These are phyloP conservation scores for Xestoiulus laeticollis DNA, from an alignment of 2,888 invertebrate species.

Conservation along the genomic window DNA sequence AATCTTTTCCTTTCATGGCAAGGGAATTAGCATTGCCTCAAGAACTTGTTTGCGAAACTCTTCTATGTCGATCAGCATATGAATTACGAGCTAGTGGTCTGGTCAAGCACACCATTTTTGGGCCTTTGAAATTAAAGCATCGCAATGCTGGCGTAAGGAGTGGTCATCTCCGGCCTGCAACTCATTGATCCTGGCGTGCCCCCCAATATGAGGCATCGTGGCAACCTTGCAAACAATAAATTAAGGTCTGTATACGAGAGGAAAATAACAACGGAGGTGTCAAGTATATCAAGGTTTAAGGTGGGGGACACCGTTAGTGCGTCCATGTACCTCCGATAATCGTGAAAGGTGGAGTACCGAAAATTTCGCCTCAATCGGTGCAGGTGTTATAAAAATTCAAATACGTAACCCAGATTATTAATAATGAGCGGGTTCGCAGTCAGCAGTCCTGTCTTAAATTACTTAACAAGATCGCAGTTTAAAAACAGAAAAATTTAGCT, in stretches of 20 bases:
- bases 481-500: constrained; percentile 13
- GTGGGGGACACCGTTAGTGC: constrained; percentile 40
- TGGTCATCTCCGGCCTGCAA: constrained; percentile 28
- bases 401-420: constrained; percentile 33
- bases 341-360: constrained; percentile 39
- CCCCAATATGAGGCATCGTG: neutral
- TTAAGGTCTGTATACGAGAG: constrained; percentile 36
- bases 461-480: constrained; percentile 43
- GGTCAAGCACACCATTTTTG: neutral
- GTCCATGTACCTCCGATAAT: constrained; percentile 27
- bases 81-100: neutral
- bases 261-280: constrained; percentile 24
- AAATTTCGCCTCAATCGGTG: constrained; percentile 5
- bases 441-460: neutral
- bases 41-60: neutral
- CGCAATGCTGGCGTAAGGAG: neutral
- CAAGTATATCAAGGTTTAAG: constrained; percentile 43
- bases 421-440: constrained; percentile 22
- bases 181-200: constrained; percentile 5
- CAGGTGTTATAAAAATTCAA: constrained; percentile 41
- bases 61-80: neutral
- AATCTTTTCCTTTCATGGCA: neutral
- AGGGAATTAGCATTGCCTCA: neutral
- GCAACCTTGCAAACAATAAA: constrained; percentile 40
- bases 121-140: neutral